These are phyloP conservation scores for Cyrtorhinus lividipennis DNA, from an alignment of 1,140 invertebrate species.

Conservation along the genomic window DNA sequence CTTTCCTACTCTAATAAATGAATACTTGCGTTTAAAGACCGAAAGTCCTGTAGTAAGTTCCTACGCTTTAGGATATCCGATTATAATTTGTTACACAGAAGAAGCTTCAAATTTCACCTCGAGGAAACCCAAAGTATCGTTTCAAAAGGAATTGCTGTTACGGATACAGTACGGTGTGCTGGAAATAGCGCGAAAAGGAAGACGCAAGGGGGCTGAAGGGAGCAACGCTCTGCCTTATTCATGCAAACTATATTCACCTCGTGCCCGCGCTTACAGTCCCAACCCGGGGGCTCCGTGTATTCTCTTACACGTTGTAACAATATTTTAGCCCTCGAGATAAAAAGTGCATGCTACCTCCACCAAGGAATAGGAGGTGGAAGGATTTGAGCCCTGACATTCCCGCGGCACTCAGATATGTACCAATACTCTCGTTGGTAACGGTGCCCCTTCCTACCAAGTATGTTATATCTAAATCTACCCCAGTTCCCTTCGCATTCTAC, in stretches of 20 bases:
- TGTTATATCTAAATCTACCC: background rate
- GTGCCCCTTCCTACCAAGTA: background rate
- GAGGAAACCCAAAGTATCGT: background rate
- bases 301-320: conserved; percentile 14
- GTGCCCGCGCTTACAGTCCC: background rate
- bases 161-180: background rate
- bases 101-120: background rate
- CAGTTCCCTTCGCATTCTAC: background rate
- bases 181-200: background rate
- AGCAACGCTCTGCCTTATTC: conserved; percentile 11
- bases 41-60: no score
- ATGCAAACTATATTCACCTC: conserved; percentile 16
- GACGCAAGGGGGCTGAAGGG: background rate
- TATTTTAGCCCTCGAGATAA: conserved; percentile 10
- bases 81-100: no score
- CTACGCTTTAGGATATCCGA: no score
- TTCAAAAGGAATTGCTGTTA: background rate
- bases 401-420: conserved; percentile 4
- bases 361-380: background rate
- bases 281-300: background rate
- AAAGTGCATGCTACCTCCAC: background rate
- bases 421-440: conserved; percentile 2
- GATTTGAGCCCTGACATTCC: background rate
- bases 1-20: no score
- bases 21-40: no score